Percentiles rank a stretch among this genome's conserved stretches.
Evolutionary conservation across 2,113 vertebrate species (phyloP).

Genomic region (Argyrosomus japonicus): DNA sequence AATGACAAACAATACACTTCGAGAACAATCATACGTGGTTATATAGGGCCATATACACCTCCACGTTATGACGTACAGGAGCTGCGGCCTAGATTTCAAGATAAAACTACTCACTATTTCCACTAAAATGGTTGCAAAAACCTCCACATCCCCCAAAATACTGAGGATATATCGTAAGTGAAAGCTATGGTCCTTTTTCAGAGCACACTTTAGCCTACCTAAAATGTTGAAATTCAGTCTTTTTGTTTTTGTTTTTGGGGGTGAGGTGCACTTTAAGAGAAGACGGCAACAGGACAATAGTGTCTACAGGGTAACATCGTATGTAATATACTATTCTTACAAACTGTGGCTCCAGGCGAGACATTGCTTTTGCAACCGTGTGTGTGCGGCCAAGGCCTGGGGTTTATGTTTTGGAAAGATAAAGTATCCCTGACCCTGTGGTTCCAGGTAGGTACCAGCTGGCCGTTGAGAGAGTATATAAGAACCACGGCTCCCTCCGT

Average conservation of each 20-base stretch:
- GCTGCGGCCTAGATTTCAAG: neutral
- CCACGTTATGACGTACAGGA: neutral
- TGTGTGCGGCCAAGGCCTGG: conserved; percentile 64
- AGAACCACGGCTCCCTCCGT: conserved; percentile 58
- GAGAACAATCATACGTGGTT: neutral
- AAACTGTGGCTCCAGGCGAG: conserved; percentile 75
- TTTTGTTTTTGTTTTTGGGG: conserved; percentile 16
- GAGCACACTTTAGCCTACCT: neutral
- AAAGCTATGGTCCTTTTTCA: neutral
- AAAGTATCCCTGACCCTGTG: conserved; percentile 73
- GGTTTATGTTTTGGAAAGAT: conserved; percentile 80
- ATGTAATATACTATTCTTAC: conserved; percentile 76
- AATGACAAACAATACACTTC: neutral
- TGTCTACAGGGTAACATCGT: conserved; percentile 72
- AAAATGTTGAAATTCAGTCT: conserved; percentile 23
- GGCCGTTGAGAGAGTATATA: conserved; percentile 70
- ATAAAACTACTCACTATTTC: neutral
- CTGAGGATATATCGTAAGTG: neutral
- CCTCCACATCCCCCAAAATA: neutral
- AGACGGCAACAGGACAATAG: conserved; percentile 62
- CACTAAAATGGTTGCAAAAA: neutral
- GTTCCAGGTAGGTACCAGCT: conserved; percentile 75
- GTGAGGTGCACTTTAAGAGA: conserved; percentile 57
- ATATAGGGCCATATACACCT: neutral
- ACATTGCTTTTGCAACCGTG: conserved; percentile 72